Percentiles rank a stretch among this genome's conserved stretches.
phyloP scores from a whole-genome alignment of 2,113 vertebrate genomes.

The Isichthys henryi region DNA sequence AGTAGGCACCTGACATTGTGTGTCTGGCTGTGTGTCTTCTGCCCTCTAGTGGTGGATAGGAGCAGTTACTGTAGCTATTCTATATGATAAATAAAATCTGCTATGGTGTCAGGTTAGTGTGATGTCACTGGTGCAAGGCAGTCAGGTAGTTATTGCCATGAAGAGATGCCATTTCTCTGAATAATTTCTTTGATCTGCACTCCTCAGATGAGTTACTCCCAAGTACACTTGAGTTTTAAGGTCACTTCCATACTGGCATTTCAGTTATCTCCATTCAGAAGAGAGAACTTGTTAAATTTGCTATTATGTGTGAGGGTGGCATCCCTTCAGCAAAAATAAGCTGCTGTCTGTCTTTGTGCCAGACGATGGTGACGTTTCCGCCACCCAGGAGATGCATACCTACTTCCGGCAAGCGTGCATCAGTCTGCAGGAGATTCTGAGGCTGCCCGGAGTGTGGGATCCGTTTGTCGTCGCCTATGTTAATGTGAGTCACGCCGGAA shows the following conservation, averaged over 20 bases:
- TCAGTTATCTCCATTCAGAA: neutral
- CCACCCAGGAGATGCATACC: conserved; percentile 57
- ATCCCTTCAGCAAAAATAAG: neutral
- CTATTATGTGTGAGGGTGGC: neutral
- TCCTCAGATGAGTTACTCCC: neutral
- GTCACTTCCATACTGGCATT: neutral
- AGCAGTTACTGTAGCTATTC: neutral
- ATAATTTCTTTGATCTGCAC: neutral
- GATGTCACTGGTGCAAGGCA: neutral
- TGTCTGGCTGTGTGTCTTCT: neutral
- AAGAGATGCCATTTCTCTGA: neutral
- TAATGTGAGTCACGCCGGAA: conserved; percentile 59
- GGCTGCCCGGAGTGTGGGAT: conserved; percentile 84
- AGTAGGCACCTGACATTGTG: conserved; percentile 41
- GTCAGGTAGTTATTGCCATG: neutral
- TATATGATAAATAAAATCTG: neutral
- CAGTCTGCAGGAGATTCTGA: conserved; percentile 66
- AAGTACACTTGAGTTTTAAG: neutral
- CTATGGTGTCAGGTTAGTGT: neutral
- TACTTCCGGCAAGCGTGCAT: conserved; percentile 74
- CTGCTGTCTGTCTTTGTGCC: neutral
- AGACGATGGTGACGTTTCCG: conserved; percentile 43
- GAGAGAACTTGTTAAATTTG: neutral
- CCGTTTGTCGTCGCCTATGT: conserved; percentile 78
- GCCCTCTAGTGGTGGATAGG: conserved; percentile 33